Evolutionary conservation across 1,140 invertebrate genomes (phyloP).

Genomic region (Cydia splendana): DNA sequence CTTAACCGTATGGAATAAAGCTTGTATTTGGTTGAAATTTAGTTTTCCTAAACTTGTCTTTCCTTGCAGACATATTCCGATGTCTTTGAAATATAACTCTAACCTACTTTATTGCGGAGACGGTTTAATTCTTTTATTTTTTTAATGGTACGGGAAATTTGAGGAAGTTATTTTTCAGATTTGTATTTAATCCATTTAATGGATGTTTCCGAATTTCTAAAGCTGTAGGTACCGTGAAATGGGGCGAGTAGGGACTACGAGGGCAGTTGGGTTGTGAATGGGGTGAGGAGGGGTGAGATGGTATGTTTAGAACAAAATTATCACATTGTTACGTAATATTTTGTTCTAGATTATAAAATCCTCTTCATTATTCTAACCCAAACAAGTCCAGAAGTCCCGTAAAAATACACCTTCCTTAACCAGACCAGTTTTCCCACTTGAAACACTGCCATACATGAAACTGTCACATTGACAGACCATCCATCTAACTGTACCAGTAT

Average conservation of each 20-base stretch:
- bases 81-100: slow-evolving; percentile 11
- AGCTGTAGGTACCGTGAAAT: no score
- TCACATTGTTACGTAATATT: no score
- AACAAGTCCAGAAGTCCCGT: neutral
- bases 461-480: neutral
- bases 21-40: neutral
- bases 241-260: no score
- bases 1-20: neutral
- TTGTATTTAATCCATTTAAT: neutral
- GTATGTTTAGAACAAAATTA: no score
- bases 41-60: neutral
- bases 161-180: neutral
- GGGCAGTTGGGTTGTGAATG: no score
- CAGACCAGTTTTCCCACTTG: neutral
- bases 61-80: neutral
- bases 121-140: neutral
- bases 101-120: neutral
- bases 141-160: neutral
- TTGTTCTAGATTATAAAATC: no score
- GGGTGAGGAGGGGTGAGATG: no score
- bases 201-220: neutral
- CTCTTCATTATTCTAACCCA: neutral
- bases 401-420: neutral
- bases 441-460: neutral
- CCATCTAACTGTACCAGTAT: slow-evolving; percentile 22